These are phyloP conservation scores for Nephrotoma appendiculata DNA, from an alignment of 2,888 invertebrate species.

Conservation along the genomic window DNA sequence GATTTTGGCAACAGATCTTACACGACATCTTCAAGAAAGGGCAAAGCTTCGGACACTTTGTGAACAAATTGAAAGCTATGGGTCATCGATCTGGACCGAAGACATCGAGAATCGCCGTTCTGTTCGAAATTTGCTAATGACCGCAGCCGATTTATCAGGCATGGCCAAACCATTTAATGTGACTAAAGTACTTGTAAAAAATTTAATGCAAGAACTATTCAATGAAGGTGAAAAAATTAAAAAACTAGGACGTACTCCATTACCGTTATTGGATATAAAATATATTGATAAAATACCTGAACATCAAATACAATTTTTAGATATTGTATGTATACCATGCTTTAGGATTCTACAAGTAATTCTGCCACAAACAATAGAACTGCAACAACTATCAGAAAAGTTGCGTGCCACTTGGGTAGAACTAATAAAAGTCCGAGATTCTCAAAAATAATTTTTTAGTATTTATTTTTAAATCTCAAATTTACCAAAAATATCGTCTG, in stretches of 20 bases:
- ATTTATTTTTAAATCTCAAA: not conserved
- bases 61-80: not conserved
- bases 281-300: constrained; percentile 41
- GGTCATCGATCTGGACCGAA: not conserved
- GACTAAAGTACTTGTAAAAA: constrained; percentile 34
- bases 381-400: constrained; percentile 17
- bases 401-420: not conserved
- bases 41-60: not conserved
- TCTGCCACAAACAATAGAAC: constrained; percentile 37
- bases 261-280: constrained; percentile 47
- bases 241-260: constrained; percentile 40
- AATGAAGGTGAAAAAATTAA: constrained; percentile 44
- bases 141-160: constrained; percentile 44
- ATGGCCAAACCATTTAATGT: constrained; percentile 43
- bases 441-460: too few relatives aligned
- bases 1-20: not conserved
- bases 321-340: constrained; percentile 43
- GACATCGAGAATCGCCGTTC: not conserved
- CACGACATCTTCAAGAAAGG: not conserved
- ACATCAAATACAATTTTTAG: constrained; percentile 47
- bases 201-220: constrained; percentile 25
- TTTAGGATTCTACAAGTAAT: constrained; percentile 36
- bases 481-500: not conserved
- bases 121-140: constrained; percentile 33
- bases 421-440: not conserved